These are phyloP conservation scores for Mesochorus sp. DNA, from an alignment of 2,888 invertebrate species.

Conservation along the genomic window DNA sequence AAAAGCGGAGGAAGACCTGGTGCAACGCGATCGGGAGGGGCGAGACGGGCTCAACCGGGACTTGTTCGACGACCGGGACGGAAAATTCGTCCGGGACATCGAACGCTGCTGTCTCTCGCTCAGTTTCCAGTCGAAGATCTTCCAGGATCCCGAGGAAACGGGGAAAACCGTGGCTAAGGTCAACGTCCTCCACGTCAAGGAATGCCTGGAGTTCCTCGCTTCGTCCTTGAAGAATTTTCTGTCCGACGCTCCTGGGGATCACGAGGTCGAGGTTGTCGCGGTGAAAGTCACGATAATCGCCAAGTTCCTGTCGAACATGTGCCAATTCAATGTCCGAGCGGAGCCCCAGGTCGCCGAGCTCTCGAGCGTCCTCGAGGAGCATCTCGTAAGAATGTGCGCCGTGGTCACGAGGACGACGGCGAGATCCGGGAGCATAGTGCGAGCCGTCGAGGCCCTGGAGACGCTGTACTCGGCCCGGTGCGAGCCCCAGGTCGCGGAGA, in stretches of 20 bases:
- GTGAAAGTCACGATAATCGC: conserved; percentile 69
- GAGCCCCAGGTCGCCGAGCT: neutral
- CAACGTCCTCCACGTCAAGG: conserved; percentile 50
- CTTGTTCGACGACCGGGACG: conserved; percentile 60
- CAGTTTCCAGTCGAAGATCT: conserved; percentile 57
- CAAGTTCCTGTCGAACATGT: conserved; percentile 71
- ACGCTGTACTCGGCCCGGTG: conserved; percentile 68
- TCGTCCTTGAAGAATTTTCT: conserved; percentile 61
- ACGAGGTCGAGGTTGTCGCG: conserved; percentile 60
- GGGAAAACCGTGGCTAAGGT: conserved; percentile 48
- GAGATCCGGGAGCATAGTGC: conserved; percentile 40
- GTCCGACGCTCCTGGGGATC: conserved; percentile 18
- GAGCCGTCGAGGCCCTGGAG: conserved; percentile 63
- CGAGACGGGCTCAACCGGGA: conserved; percentile 32
- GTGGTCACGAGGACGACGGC: neutral
- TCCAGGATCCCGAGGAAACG: conserved; percentile 54
- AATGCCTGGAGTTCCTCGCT: conserved; percentile 62
- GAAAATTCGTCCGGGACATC: conserved; percentile 62
- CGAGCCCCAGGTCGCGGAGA: conserved; percentile 62
- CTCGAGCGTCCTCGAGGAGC: neutral
- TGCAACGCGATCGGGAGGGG: neutral
- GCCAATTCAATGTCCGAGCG: conserved; percentile 64
- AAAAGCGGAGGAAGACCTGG: neutral
- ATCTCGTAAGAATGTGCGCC: conserved; percentile 4
- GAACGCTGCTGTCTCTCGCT: conserved; percentile 70